Conservation (phyloP, 2,888 invertebrate species). For the Acleris laterana region DNA sequence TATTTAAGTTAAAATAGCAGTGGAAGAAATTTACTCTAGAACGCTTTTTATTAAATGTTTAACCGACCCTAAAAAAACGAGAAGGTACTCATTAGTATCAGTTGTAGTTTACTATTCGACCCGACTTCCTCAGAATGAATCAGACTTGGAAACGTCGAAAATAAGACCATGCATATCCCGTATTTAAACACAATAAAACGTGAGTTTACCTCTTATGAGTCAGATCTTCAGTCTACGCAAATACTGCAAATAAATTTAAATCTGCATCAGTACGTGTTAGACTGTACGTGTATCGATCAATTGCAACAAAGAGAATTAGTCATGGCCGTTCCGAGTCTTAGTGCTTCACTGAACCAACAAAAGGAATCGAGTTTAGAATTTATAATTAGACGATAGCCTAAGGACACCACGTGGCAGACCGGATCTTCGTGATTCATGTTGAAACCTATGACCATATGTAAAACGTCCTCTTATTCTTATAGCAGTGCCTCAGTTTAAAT, state of each 20-base stretch:
- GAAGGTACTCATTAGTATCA: too few relatives aligned
- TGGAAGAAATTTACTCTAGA: too few relatives aligned
- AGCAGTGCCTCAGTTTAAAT: not conserved
- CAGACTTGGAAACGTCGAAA: not conserved
- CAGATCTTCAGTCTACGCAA: not conserved
- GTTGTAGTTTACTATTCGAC: too few relatives aligned
- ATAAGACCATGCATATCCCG: not conserved
- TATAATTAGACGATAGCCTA: conserved; percentile 19
- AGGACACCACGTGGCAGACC: conserved; percentile 6
- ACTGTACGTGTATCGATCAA: conserved; percentile 14
- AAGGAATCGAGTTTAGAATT: conserved; percentile 20
- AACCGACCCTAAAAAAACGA: too few relatives aligned
- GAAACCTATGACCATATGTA: too few relatives aligned
- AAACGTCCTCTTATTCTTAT: not conserved
- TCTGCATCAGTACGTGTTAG: conserved; percentile 3
- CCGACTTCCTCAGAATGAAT: too few relatives aligned
- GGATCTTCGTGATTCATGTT: conserved; percentile 1
- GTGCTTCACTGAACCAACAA: conserved; percentile 14
- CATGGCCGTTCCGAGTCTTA: conserved; percentile 5
- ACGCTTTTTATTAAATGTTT: too few relatives aligned
- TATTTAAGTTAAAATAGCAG: too few relatives aligned
- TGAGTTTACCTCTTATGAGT: not conserved
- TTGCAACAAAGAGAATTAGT: conserved; percentile 21
- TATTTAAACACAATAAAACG: not conserved
- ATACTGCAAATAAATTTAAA: not conserved